Evolutionary conservation across 2,888 invertebrate genomes (phyloP), one percentile per base, ranked within the genome.

Genomic region (Pristionchus japonicus): DNA sequence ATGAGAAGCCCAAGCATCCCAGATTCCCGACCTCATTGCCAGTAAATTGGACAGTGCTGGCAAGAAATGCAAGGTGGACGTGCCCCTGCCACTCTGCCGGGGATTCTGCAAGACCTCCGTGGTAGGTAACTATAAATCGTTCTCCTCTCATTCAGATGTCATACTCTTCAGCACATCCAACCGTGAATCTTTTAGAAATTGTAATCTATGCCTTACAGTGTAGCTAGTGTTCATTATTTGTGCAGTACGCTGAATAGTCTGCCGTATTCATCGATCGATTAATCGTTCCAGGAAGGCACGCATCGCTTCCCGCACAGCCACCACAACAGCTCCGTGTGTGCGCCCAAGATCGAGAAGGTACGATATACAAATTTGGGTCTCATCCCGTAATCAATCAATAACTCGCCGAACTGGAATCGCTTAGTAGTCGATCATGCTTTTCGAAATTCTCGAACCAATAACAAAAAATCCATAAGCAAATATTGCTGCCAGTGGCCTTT

Each of bases 91-190:
- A 1, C 15, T 67, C 3, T 86, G 86, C 23, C 9, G 31, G 6
- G 86, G 86, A 11, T 86, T n/a, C 67, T 86, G 86, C 34, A 86
- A 86, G 67, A 47, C 86, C 4, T 67, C 67, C 43, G 86, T 67
- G 47, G 86, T 86, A 17, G 31, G 27, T n/a, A n/a, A 2, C 31
- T n/a, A n/a, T n/a, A n/a, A n/a, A n/a, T n/a, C n/a, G n/a, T n/a
- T n/a, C n/a, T n/a, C n/a, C n/a, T n/a, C n/a, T n/a, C n/a, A n/a
- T n/a, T n/a, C n/a, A n/a, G n/a, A n/a, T n/a, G n/a, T n/a, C n/a
- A n/a, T n/a, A n/a, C n/a, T n/a, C n/a, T n/a, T n/a, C n/a, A n/a
- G n/a, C n/a, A n/a, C n/a, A n/a, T n/a, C n/a, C n/a, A n/a, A n/a
- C n/a, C n/a, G n/a, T n/a, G n/a, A n/a, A n/a, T n/a, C n/a, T n/a